phyloP scores from a whole-genome alignment of 2,113 vertebrate genomes.

The Saguinus imperator region DNA sequence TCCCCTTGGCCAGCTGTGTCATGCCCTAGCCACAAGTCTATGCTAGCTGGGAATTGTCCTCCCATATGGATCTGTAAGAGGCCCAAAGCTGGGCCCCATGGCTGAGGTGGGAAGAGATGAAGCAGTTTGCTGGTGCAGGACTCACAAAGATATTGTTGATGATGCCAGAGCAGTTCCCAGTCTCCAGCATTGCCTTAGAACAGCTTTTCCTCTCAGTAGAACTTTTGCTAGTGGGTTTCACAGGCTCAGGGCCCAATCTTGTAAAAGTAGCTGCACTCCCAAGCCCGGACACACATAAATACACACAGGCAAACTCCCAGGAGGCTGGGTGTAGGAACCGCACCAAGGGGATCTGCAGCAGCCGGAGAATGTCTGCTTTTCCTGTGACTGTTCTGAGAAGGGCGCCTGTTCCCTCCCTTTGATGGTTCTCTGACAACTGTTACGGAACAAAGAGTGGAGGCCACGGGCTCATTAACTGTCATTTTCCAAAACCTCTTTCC shows the following conservation, averaged over 20 bases:
- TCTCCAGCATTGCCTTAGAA: neutral
- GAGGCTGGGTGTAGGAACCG: neutral
- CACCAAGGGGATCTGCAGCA: neutral
- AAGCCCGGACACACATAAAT: neutral
- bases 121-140: neutral
- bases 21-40: neutral
- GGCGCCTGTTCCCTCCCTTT: constrained; percentile 6
- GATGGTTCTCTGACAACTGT: constrained; percentile 51
- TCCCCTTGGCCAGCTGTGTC: neutral
- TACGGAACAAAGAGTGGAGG: constrained; percentile 50
- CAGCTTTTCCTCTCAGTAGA: neutral
- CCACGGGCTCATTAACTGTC: constrained; percentile 11
- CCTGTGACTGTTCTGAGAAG: constrained; percentile 23
- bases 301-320: neutral
- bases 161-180: neutral
- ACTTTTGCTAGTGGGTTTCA: constrained; percentile 38
- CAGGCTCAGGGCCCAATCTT: neutral
- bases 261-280: neutral
- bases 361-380: constrained; percentile 35
- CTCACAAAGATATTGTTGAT: neutral
- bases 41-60: neutral
- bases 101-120: neutral
- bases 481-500: constrained; percentile 33
- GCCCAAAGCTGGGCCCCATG: neutral
- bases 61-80: neutral